Evolutionary conservation across 1,140 invertebrate genomes (phyloP).

Genomic region (Anastrepha obliqua): DNA sequence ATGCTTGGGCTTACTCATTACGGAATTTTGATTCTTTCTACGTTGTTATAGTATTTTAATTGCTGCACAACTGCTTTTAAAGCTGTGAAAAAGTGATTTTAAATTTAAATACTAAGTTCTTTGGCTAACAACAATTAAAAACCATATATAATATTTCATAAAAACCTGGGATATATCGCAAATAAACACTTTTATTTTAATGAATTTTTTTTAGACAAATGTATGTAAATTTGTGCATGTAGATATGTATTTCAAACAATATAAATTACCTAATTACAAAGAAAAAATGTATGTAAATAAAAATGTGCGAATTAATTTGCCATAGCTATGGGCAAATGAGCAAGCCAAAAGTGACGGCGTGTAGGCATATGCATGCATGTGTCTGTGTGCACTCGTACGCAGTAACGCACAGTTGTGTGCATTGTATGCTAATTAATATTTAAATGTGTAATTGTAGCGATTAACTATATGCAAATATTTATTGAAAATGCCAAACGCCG

Average conservation of each 20-base stretch:
- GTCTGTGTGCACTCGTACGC: background rate
- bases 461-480: background rate
- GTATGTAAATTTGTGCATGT: background rate
- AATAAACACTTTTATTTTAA: slow-evolving; percentile 21
- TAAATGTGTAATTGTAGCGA: background rate
- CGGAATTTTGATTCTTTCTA: background rate
- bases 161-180: background rate
- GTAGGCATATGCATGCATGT: background rate
- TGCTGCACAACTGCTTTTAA: background rate
- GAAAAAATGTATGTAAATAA: too few species aligned
- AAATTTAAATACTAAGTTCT: background rate
- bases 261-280: slow-evolving; percentile 29
- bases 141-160: background rate
- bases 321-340: too few species aligned
- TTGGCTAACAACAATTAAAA: background rate
- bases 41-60: slow-evolving; percentile 5
- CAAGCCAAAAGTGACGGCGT: background rate
- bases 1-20: background rate
- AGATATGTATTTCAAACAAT: slow-evolving; percentile 4
- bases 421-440: background rate
- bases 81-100: background rate
- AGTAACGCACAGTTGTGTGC: too few species aligned
- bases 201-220: background rate
- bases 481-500: background rate
- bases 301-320: background rate